A percentile compares a stretch with the other conserved stretches of the same genome.
phyloP scores from a whole-genome alignment of 2,113 vertebrate genomes.

The Amphilophus citrinellus region DNA sequence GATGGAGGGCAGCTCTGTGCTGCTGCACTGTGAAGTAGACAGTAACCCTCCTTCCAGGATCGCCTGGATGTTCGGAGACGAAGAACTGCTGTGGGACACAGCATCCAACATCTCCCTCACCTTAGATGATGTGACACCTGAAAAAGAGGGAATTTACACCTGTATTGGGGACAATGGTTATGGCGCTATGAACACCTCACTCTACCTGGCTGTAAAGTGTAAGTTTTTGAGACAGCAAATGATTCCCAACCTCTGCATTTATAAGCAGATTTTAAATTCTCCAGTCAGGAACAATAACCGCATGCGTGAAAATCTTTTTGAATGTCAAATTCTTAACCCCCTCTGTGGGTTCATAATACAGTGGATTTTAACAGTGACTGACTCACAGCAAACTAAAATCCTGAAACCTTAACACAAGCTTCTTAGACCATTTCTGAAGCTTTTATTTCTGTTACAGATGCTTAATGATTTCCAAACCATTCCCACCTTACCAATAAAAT shows the following conservation, averaged over 20 bases:
- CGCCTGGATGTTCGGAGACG: conserved; percentile 85
- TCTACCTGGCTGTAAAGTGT: conserved; percentile 90
- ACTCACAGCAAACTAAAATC: too few relatives aligned
- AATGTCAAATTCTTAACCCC: neutral
- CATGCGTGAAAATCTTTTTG: neutral
- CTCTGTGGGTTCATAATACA: neutral
- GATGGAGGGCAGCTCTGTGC: conserved; percentile 87
- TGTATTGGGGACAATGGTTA: conserved; percentile 89
- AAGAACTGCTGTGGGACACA: conserved; percentile 83
- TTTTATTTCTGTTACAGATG: neutral
- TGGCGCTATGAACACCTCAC: conserved; percentile 87
- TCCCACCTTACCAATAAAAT: neutral
- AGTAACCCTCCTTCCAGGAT: conserved; percentile 87
- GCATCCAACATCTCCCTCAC: conserved; percentile 82
- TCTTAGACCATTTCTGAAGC: neutral
- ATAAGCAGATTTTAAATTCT: neutral
- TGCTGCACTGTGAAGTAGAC: conserved; percentile 88
- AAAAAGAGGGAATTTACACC: conserved; percentile 87
- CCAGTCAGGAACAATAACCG: neutral
- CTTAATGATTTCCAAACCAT: neutral
- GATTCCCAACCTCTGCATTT: neutral
- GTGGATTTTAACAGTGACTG: neutral
- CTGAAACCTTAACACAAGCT: neutral
- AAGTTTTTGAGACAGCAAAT: conserved; percentile 62
- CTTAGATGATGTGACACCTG: conserved; percentile 83